Percentiles rank a stretch among this genome's conserved stretches.
phyloP scores from a whole-genome alignment of 2,113 vertebrate species.

The Corvus cornix region DNA sequence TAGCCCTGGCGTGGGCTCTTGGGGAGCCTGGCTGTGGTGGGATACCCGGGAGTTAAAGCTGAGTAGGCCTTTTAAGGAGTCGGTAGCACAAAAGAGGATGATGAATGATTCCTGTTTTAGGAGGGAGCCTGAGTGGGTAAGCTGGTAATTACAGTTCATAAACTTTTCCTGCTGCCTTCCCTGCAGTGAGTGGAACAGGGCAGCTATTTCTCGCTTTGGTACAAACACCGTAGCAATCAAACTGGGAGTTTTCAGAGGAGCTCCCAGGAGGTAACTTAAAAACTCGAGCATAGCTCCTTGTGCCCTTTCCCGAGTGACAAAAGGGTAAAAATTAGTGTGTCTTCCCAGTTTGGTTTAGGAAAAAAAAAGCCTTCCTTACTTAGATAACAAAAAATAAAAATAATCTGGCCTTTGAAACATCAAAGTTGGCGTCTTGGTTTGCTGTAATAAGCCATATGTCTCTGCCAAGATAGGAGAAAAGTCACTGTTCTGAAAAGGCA shows the following conservation, averaged over 20 bases:
- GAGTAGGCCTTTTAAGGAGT: constrained; percentile 61
- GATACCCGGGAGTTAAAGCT: not conserved
- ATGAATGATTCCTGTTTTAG: constrained; percentile 12
- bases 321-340: not conserved
- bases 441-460: not conserved
- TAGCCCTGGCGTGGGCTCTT: not conserved
- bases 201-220: not conserved
- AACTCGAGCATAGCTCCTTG: not conserved
- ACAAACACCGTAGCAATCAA: not conserved
- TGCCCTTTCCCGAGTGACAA: not conserved
- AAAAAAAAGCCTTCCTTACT: not conserved
- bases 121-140: constrained; percentile 9
- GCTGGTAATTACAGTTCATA: constrained; percentile 27
- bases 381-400: not conserved
- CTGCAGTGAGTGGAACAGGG: not conserved
- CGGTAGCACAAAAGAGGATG: constrained; percentile 28
- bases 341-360: not conserved
- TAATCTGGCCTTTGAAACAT: not conserved
- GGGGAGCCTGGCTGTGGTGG: not conserved
- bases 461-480: not conserved
- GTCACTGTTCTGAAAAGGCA: not conserved
- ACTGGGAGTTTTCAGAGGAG: not conserved
- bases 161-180: not conserved
- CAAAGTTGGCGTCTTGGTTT: not conserved
- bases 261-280: not conserved